Percentiles rank a stretch among this genome's conserved stretches.
phyloP scores from a whole-genome alignment of 2,888 invertebrate genomes.

The Lasioglossum villosulum region DNA sequence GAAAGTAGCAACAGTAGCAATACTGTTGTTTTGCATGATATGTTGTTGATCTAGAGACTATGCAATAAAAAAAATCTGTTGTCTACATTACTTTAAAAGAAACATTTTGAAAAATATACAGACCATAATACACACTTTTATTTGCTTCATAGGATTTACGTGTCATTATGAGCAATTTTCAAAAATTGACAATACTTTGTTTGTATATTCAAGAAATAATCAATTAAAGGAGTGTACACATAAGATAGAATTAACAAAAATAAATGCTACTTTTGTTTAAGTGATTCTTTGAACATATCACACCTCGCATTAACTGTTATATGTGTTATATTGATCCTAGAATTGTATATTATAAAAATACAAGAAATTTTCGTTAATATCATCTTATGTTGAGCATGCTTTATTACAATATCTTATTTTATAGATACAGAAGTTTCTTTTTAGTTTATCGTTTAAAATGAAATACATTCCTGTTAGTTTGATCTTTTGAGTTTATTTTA shows the following conservation, averaged over 20 bases:
- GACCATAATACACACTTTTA: background rate
- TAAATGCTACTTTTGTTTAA: conserved; percentile 11
- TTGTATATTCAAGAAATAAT: conserved; percentile 20
- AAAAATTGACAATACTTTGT: conserved; percentile 3
- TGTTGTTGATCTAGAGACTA: background rate
- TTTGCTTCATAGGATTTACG: conserved; percentile 8
- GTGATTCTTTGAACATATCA: background rate
- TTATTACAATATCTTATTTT: conserved; percentile 44
- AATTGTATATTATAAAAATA: conserved; percentile 52
- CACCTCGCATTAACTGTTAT: background rate
- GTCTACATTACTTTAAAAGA: background rate
- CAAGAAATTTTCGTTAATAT: conserved; percentile 50
- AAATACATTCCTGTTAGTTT: conserved; percentile 11
- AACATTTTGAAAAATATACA: background rate
- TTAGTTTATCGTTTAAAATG: conserved; percentile 29
- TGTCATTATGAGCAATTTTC: conserved; percentile 9
- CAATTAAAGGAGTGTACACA: conserved; percentile 36
- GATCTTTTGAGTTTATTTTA: conserved; percentile 16
- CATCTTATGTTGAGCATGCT: conserved; percentile 52
- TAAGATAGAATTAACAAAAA: conserved; percentile 52
- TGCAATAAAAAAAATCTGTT: background rate
- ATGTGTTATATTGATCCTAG: background rate
- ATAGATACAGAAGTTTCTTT: conserved; percentile 25
- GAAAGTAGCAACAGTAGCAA: background rate
- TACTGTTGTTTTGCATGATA: background rate